Percentiles rank a stretch among this genome's conserved stretches.
phyloP scores from a whole-genome alignment of 2,113 vertebrate species.

The Galemys pyrenaicus region DNA sequence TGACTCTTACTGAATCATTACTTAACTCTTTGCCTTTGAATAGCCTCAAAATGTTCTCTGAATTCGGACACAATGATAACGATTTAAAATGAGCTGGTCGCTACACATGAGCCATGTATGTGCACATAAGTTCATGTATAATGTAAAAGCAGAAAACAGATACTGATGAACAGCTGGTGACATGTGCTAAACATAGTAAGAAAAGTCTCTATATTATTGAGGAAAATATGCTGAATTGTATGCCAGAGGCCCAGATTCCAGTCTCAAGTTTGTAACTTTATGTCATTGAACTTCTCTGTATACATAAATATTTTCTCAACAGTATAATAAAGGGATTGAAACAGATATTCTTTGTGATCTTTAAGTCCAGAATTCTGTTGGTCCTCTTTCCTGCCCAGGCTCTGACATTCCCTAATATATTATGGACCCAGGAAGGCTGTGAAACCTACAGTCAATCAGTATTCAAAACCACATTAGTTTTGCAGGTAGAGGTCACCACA shows the following conservation, averaged over 20 bases:
- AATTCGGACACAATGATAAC: background rate
- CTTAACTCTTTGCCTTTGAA: background rate
- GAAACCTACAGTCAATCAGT: conserved; percentile 40
- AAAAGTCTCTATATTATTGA: background rate
- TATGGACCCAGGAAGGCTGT: background rate
- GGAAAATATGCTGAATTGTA: background rate
- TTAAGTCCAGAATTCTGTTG: background rate
- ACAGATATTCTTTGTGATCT: background rate
- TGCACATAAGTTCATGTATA: background rate
- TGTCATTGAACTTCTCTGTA: conserved; percentile 8
- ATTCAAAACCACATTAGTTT: conserved; percentile 62
- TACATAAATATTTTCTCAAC: background rate
- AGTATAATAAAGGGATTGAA: background rate
- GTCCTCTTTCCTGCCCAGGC: background rate
- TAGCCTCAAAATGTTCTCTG: background rate
- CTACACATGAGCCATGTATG: background rate
- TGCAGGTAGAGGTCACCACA: conserved; percentile 62
- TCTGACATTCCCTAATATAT: conserved; percentile 28
- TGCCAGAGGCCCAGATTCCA: background rate
- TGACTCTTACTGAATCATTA: too few species aligned
- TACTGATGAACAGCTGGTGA: background rate
- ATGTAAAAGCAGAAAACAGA: background rate
- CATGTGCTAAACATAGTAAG: background rate
- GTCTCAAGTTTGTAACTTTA: background rate
- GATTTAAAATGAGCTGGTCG: background rate